Conservation (phyloP, 2,113 vertebrate genomes). For the Zootoca vivipara region DNA sequence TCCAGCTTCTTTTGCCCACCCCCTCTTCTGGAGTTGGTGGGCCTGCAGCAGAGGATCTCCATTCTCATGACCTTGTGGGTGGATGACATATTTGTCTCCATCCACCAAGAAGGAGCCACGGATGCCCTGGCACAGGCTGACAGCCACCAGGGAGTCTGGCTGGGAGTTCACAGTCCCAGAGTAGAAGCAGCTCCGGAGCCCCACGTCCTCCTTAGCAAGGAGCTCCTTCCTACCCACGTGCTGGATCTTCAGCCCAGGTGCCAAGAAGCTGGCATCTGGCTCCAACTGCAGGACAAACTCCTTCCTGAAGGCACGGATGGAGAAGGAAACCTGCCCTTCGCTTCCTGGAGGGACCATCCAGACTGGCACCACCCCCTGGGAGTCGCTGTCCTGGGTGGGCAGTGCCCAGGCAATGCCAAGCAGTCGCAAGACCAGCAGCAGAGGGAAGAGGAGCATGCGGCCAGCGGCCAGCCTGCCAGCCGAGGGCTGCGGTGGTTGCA, state of each 20-base stretch:
- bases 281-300: constrained; percentile 77
- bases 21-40: constrained; percentile 54
- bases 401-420: constrained; percentile 62
- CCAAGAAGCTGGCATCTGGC: constrained; percentile 83
- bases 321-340: constrained; percentile 56
- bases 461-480: constrained; percentile 33
- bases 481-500: constrained; percentile 25
- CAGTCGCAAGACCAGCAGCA: constrained; percentile 31
- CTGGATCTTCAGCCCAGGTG: constrained; percentile 79
- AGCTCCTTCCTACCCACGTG: constrained; percentile 56
- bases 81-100: constrained; percentile 80
- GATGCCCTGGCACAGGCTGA: constrained; percentile 86
- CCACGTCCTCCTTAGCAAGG: not conserved
- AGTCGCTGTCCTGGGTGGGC: constrained; percentile 48
- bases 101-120: constrained; percentile 82
- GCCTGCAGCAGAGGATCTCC: constrained; percentile 52
- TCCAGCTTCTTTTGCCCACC: not conserved
- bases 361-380: constrained; percentile 62
- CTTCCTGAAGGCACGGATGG: constrained; percentile 79
- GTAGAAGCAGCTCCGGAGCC: constrained; percentile 81
- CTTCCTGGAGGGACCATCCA: constrained; percentile 58
- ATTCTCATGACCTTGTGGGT: constrained; percentile 66
- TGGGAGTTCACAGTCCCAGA: constrained; percentile 78
- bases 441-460: not conserved
- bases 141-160: constrained; percentile 77